These are phyloP conservation scores for Machimus atricapillus DNA, from an alignment of 2,888 invertebrate species.

Conservation along the genomic window DNA sequence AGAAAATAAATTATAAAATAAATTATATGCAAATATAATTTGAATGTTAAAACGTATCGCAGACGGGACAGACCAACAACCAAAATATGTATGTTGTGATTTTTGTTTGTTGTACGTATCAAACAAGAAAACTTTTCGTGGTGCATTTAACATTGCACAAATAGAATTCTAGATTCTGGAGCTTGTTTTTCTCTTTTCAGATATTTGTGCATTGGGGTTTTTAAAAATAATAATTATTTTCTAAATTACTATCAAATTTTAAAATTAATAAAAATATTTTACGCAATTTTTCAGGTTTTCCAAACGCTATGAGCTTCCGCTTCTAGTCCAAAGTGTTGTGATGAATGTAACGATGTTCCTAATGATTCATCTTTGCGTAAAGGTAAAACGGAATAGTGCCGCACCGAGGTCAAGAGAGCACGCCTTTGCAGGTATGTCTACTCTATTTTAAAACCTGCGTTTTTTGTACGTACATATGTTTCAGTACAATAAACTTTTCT, in stretches of 20 bases:
- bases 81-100: no score
- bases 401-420: slow-evolving; percentile 77
- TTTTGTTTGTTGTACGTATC: no score
- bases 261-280: neutral
- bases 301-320: slow-evolving; percentile 92
- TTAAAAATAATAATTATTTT: no score
- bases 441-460: neutral
- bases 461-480: neutral
- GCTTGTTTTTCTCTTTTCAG: no score
- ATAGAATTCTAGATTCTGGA: no score
- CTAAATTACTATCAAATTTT: neutral
- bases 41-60: no score
- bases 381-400: slow-evolving; percentile 81
- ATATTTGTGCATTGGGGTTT: no score
- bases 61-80: no score
- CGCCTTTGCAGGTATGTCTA: slow-evolving; percentile 79
- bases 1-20: no score
- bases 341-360: slow-evolving; percentile 97
- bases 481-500: neutral
- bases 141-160: no score
- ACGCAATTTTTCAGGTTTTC: slow-evolving; percentile 85
- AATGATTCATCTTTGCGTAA: slow-evolving; percentile 93
- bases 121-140: no score
- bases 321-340: slow-evolving; percentile 94
- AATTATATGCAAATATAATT: no score